Evolutionary conservation across 2,888 invertebrate species (phyloP).

Genomic region (Limnephilus auricula): DNA sequence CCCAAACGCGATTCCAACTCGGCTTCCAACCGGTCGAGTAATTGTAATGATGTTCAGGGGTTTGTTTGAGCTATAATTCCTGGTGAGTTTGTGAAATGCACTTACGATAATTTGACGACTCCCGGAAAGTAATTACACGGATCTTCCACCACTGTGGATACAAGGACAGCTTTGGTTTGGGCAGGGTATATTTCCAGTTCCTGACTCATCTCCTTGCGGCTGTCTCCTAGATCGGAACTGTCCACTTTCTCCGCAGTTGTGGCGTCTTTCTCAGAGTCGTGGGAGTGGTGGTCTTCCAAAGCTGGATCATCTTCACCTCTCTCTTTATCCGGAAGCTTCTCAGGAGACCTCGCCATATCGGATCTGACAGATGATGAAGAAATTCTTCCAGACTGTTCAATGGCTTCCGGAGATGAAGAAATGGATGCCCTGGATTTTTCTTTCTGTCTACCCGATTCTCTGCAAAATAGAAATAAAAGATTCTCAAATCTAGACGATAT

Average conservation of each 20-base stretch:
- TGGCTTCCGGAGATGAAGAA: not conserved
- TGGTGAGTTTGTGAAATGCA: slow-evolving; percentile 56
- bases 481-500: not conserved
- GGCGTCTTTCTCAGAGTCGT: slow-evolving; percentile 57
- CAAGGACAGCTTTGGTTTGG: slow-evolving; percentile 69
- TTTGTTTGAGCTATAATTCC: not conserved
- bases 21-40: too few relatives aligned
- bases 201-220: slow-evolving; percentile 21
- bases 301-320: slow-evolving; percentile 53
- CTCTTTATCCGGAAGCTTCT: slow-evolving; percentile 68
- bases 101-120: slow-evolving; percentile 77
- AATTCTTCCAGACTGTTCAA: slow-evolving; percentile 1
- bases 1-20: too few relatives aligned
- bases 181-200: slow-evolving; percentile 45
- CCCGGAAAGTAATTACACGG: slow-evolving; percentile 73
- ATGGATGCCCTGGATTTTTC: not conserved
- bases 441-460: slow-evolving; percentile 7
- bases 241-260: slow-evolving; percentile 52
- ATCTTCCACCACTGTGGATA: slow-evolving; percentile 74
- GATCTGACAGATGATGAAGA: slow-evolving; percentile 14
- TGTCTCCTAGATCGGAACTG: slow-evolving; percentile 50
- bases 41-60: not conserved
- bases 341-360: slow-evolving; percentile 21
- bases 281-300: slow-evolving; percentile 50
- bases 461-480: slow-evolving; percentile 3